A percentile compares a stretch with the other conserved stretches of the same genome.
phyloP scores from a whole-genome alignment of 1,140 invertebrate genomes.

The Drosophila nigromelanica region DNA sequence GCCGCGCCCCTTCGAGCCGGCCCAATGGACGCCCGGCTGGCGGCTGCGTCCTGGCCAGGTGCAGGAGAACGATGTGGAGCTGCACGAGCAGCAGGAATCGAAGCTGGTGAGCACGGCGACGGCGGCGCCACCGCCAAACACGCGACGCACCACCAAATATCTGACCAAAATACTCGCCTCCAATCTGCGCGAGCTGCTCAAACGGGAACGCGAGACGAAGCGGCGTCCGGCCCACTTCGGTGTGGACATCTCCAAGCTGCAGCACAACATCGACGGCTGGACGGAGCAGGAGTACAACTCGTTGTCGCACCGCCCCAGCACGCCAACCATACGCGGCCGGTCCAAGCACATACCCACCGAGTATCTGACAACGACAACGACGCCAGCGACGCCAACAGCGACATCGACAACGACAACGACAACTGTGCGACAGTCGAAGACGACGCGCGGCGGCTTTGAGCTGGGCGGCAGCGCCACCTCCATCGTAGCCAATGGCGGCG shows the following conservation, averaged over 20 bases:
- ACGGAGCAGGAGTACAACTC: conserved; percentile 90
- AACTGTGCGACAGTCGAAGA: conserved; percentile 71
- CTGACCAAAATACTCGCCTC: conserved; percentile 81
- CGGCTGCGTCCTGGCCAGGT: conserved; percentile 58
- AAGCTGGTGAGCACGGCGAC: conserved; percentile 80
- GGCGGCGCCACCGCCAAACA: conserved; percentile 58
- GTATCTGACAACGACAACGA: conserved; percentile 88
- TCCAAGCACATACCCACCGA: conserved; percentile 91
- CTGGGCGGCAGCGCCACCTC: conserved; percentile 42
- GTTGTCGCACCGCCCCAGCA: conserved; percentile 84
- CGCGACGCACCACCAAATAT: conserved; percentile 63
- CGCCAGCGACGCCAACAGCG: conserved; percentile 52
- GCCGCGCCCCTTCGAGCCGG: conserved; percentile 85
- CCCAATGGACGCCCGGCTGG: conserved; percentile 50
- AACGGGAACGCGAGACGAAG: conserved; percentile 71
- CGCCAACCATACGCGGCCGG: conserved; percentile 85
- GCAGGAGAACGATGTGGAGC: conserved; percentile 63
- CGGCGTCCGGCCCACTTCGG: conserved; percentile 75
- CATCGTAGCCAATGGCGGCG: conserved; percentile 65
- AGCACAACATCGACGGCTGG: conserved; percentile 93
- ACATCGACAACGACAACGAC: conserved; percentile 19
- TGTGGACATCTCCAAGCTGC: conserved; percentile 89
- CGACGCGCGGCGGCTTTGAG: conserved; percentile 63
- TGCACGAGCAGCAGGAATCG: conserved; percentile 84
- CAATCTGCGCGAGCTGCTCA: conserved; percentile 74